Evolutionary conservation across 2,797 vertebrate genomes (phyloP).

Genomic region (Enteromius afrohamiltoni): DNA sequence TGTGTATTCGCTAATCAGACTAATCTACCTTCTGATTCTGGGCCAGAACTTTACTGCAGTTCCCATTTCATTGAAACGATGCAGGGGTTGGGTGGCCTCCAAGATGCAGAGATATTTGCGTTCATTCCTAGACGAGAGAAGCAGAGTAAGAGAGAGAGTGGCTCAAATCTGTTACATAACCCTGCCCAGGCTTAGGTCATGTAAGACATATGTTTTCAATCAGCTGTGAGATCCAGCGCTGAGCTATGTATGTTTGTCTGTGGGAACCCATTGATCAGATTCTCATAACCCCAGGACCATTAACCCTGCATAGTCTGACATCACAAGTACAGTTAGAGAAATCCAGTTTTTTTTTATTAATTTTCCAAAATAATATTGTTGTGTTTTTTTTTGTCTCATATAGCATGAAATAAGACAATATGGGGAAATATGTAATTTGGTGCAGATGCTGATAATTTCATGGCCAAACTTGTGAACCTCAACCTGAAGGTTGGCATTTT

Average conservation of each 20-base stretch:
- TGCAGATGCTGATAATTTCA: not conserved
- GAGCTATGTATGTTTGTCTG: conserved; percentile 1
- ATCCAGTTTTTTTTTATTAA: not conserved
- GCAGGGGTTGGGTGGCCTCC: conserved; percentile 39
- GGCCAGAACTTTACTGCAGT: conserved; percentile 53
- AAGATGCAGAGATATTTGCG: conserved; percentile 38
- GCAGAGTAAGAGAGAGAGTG: conserved; percentile 19
- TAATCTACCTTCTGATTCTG: conserved; percentile 48
- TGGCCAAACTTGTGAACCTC: not conserved
- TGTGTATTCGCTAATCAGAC: conserved; percentile 30
- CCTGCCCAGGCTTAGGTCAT: conserved; percentile 11
- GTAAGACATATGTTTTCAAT: conserved; percentile 43
- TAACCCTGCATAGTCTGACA: not conserved
- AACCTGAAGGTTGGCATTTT: not conserved
- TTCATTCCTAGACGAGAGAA: conserved; percentile 44
- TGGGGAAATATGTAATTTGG: not conserved
- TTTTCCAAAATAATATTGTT: not conserved
- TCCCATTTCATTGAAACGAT: conserved; percentile 49
- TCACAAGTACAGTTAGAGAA: not conserved
- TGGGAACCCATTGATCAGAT: conserved; percentile 15
- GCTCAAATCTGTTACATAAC: conserved; percentile 32
- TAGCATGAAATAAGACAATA: not conserved
- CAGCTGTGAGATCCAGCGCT: conserved; percentile 14
- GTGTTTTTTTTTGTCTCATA: not conserved
- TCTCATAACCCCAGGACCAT: conserved; percentile 1